Evolutionary conservation across 2,113 vertebrate species (phyloP).

Genomic region (Pseudopodoces humilis): DNA sequence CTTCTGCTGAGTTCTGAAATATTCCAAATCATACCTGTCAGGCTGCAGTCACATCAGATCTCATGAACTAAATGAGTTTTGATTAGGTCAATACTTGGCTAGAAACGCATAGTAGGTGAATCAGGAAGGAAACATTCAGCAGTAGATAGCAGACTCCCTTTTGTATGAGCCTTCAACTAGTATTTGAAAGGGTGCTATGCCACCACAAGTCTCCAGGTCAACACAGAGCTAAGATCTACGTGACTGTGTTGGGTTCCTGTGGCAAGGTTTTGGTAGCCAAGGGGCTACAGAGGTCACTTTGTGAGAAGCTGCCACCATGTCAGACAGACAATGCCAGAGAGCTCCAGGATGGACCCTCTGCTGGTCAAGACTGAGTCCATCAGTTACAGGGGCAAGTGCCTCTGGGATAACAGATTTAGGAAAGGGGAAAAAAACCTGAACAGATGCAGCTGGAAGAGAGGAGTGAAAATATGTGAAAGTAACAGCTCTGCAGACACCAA

Average conservation of each 20-base stretch:
- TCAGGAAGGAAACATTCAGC: background rate
- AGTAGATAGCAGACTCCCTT: background rate
- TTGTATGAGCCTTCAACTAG: background rate
- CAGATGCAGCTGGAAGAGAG: background rate
- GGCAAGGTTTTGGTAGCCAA: background rate
- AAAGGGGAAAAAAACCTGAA: background rate
- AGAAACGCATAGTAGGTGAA: background rate
- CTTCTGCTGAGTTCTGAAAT: background rate
- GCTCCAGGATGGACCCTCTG: background rate
- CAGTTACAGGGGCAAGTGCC: background rate
- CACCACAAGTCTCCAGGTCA: background rate
- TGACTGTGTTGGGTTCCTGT: background rate
- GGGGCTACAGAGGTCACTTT: background rate
- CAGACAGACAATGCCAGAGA: background rate
- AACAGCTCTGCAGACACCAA: background rate
- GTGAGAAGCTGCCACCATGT: background rate
- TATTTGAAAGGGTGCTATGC: background rate
- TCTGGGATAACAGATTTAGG: background rate
- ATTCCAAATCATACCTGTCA: background rate
- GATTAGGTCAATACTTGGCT: slow-evolving; percentile 45
- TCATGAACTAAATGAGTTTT: background rate
- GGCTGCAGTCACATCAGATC: background rate
- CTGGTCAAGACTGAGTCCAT: background rate
- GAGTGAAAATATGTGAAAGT: background rate
- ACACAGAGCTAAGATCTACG: fast-evolving